Conservation (phyloP, 1,140 invertebrate species). For the Adoxophyes honmai region DNA sequence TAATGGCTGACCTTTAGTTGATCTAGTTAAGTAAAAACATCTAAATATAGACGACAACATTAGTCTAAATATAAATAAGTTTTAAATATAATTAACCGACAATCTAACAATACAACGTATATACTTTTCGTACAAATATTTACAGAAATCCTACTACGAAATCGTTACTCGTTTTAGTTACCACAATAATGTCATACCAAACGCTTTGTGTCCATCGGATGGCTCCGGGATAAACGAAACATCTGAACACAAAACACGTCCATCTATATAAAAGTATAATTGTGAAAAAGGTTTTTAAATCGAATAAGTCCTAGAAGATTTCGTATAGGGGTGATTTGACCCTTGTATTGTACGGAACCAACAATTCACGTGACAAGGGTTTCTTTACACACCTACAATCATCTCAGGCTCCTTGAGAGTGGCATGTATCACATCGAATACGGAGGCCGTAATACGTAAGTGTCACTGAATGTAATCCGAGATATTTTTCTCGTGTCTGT, state of each 20-base stretch:
- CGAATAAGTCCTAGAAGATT: neutral
- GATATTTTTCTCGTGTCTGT: conserved; percentile 7
- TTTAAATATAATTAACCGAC: too few relatives aligned
- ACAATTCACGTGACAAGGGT: conserved; percentile 8
- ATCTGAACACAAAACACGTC: neutral
- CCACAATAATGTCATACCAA: neutral
- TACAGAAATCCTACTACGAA: neutral
- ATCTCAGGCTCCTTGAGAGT: neutral
- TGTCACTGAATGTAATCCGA: conserved; percentile 5
- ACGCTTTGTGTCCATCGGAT: neutral
- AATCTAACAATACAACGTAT: too few relatives aligned
- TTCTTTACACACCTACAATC: neutral
- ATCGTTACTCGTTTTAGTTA: neutral
- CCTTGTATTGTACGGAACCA: neutral
- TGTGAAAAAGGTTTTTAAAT: conserved; percentile 5
- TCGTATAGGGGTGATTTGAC: neutral
- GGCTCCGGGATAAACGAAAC: neutral
- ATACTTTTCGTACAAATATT: too few relatives aligned
- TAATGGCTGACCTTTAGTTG: too few relatives aligned
- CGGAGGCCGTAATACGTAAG: conserved; percentile 1
- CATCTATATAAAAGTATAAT: neutral
- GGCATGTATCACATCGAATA: neutral
- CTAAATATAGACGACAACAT: too few relatives aligned
- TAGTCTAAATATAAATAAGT: too few relatives aligned
- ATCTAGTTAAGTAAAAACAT: too few relatives aligned